Percentiles rank a stretch among this genome's conserved stretches.
Conservation (phyloP, 1,140 invertebrate genomes). For the Bombus affinis region DNA sequence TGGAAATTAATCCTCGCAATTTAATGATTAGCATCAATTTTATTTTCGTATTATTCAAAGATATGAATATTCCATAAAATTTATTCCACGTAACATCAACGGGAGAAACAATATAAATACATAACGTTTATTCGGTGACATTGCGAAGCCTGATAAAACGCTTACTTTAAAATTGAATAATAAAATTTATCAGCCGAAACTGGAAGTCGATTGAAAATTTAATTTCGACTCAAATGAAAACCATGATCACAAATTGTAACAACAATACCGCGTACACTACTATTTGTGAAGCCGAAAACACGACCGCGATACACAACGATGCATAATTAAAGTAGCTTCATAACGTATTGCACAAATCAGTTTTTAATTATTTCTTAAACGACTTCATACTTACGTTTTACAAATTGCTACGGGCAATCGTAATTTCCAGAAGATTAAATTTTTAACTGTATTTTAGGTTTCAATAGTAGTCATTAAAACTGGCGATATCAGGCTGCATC, state of each 20-base stretch:
- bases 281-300: background rate
- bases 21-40: background rate
- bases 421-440: background rate
- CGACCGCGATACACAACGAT: constrained; percentile 2
- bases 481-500: background rate
- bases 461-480: background rate
- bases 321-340: background rate
- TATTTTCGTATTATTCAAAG: background rate
- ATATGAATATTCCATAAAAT: background rate
- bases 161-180: constrained; percentile 4
- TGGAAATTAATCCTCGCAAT: background rate
- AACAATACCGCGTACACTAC: background rate
- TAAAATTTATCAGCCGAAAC: background rate
- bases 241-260: background rate
- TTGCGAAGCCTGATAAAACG: background rate
- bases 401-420: background rate
- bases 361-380: constrained; percentile 25
- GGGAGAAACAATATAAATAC: background rate
- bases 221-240: constrained; percentile 3
- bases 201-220: constrained; percentile 12
- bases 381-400: background rate
- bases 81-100: background rate
- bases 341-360: background rate
- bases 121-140: background rate
- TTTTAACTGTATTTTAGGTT: background rate